phyloP scores from a whole-genome alignment of 2,888 invertebrate genomes.

The Chesias legatella region DNA sequence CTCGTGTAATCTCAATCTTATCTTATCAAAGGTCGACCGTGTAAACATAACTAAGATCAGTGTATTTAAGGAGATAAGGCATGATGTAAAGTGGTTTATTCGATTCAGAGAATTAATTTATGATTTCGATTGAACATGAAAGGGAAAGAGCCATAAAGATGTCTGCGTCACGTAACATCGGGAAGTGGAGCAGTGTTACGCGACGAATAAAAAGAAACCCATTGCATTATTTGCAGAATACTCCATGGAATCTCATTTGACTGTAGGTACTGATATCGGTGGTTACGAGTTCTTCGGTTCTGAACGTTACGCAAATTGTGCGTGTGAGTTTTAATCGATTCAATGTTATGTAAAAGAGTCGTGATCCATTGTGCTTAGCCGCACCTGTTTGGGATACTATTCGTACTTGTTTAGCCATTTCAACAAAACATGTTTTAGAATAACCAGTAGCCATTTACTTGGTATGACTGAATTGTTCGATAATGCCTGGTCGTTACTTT shows the following conservation, averaged over 20 bases:
- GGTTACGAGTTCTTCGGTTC: constrained; percentile 18
- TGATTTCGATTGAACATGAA: constrained; percentile 8
- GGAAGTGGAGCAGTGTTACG: constrained; percentile 22
- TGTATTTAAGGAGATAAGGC: constrained; percentile 4
- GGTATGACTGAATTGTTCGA: constrained; percentile 3
- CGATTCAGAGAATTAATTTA: constrained; percentile 8
- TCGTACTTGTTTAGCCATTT: too few relatives aligned
- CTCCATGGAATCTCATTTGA: constrained; percentile 25
- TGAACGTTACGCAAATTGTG: constrained; percentile 30
- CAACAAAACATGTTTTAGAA: too few relatives aligned
- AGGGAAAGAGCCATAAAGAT: constrained; percentile 16
- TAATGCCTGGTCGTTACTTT: constrained; percentile 8
- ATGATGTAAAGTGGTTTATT: constrained; percentile 1
- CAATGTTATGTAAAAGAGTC: constrained; percentile 17
- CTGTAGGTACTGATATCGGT: constrained; percentile 19
- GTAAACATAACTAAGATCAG: constrained; percentile 1
- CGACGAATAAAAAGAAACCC: constrained; percentile 21
- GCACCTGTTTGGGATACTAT: constrained; percentile 7
- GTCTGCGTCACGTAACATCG: constrained; percentile 19
- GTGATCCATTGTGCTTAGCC: constrained; percentile 11
- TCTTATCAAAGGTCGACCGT: constrained; percentile 6
- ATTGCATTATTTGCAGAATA: constrained; percentile 13
- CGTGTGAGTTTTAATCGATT: constrained; percentile 31
- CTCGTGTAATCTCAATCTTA: constrained; percentile 1
- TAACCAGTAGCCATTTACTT: neutral